Base-by-base conservation (phyloP, 2,888 invertebrate genomes). In the Anoplius nigerrimus region DNA sequence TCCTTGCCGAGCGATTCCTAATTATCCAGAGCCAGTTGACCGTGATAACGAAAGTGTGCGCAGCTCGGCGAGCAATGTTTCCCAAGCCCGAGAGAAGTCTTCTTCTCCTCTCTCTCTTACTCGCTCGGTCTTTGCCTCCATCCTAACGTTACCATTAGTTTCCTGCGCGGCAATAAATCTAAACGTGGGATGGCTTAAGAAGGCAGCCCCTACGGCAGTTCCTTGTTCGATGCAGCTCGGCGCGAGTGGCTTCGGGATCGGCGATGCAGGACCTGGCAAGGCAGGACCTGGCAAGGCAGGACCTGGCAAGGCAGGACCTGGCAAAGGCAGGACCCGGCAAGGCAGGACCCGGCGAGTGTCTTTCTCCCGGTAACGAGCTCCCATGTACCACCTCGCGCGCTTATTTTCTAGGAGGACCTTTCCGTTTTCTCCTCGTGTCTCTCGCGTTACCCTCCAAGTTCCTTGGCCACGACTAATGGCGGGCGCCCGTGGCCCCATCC, bases 351-450 rank as follows among this genome's bases (percentile, higher is more conserved):
- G 68, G 67, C 66, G 76, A 71, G 79, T 78, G 77, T 81, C 79
- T 81, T 72, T 79, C 82, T 79, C 79, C 76, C 79, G 79, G 86
- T 87, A 87, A 87, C 87, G 86, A 87, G 87, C 84, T 85, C 82
- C 84, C 86, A 81, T 86, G 86, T 86, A 85, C 74, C 82, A 80
- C 82, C 82, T 82, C 82, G n/a, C n/a, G n/a, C n/a, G 79, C 79
- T 80, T 82, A 83, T 83, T 84, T 82, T 82, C 83, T 78, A 79
- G 78, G 74, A 74, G 75, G 79, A 71, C 72, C 77, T 78, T 72
- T 78, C 76, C 72, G 72, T 79, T 78, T 71, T 70, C 62, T 58
- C 51, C 42, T 13, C 42, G 42, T 48, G 27, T 34, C 34, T 34
- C 34, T 34, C 34, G 34, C 11, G 34, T 34, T 34, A 34, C 11